Conservation (phyloP, 2,797 vertebrate species). For the Poeciliopsis paucimaculata region DNA sequence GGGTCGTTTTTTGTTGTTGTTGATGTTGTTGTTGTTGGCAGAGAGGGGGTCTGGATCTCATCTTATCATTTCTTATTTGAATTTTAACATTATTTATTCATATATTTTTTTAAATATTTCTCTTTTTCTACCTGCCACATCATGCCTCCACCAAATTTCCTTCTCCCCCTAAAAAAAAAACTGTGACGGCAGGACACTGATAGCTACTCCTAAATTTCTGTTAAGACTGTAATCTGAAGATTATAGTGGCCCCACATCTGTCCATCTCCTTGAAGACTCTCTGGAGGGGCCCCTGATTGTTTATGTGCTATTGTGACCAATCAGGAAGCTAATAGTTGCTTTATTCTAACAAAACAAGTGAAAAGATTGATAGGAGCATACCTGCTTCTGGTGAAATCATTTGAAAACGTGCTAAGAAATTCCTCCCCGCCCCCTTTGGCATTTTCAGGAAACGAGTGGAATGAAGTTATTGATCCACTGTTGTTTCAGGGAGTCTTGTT, state of each 20-base stretch:
- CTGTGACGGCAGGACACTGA: not conserved
- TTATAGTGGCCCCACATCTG: not conserved
- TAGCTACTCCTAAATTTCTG: not conserved
- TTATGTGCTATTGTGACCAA: not conserved
- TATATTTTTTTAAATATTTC: not conserved
- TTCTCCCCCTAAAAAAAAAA: not conserved
- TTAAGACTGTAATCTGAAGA: not conserved
- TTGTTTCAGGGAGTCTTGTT: constrained; percentile 14
- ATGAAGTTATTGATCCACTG: constrained; percentile 26
- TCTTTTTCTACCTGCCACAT: not conserved
- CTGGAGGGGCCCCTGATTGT: not conserved
- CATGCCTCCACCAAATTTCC: not conserved
- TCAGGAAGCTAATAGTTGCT: constrained; percentile 5
- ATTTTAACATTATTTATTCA: not conserved
- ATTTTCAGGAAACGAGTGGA: not conserved
- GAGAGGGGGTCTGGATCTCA: not conserved
- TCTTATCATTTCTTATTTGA: not conserved
- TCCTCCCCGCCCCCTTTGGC: not conserved
- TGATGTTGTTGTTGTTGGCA: not conserved
- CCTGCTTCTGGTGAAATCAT: not conserved
- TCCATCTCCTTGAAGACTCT: not conserved
- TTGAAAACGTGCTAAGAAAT: constrained; percentile 15
- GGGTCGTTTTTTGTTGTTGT: constrained; percentile 23
- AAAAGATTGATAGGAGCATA: not conserved
- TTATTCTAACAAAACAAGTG: not conserved